Base-by-base conservation (phyloP, 2,888 invertebrate genomes). In the Linnaemya vulpina region DNA sequence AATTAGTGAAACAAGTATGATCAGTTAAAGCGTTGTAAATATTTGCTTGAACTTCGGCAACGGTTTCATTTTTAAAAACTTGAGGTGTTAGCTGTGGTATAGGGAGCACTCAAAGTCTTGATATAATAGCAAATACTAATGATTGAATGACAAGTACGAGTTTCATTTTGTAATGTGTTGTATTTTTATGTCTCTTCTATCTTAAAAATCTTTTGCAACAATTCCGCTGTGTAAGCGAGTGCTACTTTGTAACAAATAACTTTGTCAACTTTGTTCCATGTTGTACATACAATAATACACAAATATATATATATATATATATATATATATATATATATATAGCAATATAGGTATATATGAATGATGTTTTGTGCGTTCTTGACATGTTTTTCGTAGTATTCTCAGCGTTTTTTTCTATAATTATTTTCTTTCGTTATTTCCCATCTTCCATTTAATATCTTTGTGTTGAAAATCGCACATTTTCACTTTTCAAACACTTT, bases 381-480 rank as follows among this genome's bases (percentile, higher is more conserved):
- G 67, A 71, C 62, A 73, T 67, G 13, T 70, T 75, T 46, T 71
- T 67, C 11, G 38, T 15, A 40, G 43, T 15, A 43, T 70, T 30
- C 17, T 2, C 1, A 30, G 55, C 49, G 10, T 38, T 74, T 68
- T 46, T 60, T 53, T 22, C 38, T 22, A 20, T n/a, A n/a, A n/a
- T n/a, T n/a, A n/a, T n/a, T n/a, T n/a, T n/a, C n/a, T 30, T 30
- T 30, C 7, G 7, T 49, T 51, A 46, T 22, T 46, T 46, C n/a
- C 22, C 63, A 43, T 63, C 25, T 70, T 75, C 49, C 58, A 40
- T 46, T 79, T 71, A 25, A 43, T 67, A 35, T 55, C 46, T 68
- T 67, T 68, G 77, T 78, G 83, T 58, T 70, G 74, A 82, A 82
- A 86, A 83, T 82, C 79, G 67, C 79, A 83, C 83, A 80, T 83